These are phyloP conservation scores for Habrosyne pyritoides DNA, from an alignment of 2,888 invertebrate species.

Conservation along the genomic window DNA sequence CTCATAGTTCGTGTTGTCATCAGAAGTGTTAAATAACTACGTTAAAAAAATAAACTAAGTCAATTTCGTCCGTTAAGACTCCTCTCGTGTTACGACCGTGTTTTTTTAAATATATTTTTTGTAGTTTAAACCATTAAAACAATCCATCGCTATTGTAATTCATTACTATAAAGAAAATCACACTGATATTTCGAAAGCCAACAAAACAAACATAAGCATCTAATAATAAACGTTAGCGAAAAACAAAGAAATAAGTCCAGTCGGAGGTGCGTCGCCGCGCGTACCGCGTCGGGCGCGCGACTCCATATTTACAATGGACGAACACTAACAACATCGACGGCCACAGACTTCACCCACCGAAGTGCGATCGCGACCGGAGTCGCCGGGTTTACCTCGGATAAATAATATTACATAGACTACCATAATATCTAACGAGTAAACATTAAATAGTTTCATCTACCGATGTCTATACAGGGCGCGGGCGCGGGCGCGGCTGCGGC, in stretches of 20 bases:
- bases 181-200: constrained; percentile 81
- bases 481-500: constrained; percentile 27
- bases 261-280: constrained; percentile 39
- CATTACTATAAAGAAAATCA: constrained; percentile 75
- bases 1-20: background rate
- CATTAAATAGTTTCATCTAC: constrained; percentile 56
- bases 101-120: constrained; percentile 31
- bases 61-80: constrained; percentile 17
- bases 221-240: constrained; percentile 74
- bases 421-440: constrained; percentile 57
- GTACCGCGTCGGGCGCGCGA: constrained; percentile 39
- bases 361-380: constrained; percentile 32
- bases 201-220: constrained; percentile 79
- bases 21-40: constrained; percentile 1
- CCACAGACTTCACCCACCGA: constrained; percentile 33
- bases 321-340: constrained; percentile 45
- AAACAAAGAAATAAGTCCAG: constrained; percentile 62
- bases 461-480: constrained; percentile 38
- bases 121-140: constrained; percentile 66
- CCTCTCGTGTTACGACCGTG: constrained; percentile 34
- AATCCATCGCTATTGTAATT: constrained; percentile 70
- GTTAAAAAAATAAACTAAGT: background rate
- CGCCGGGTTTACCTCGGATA: constrained; percentile 35
- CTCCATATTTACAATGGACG: constrained; percentile 53
- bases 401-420: constrained; percentile 49